phyloP scores from a whole-genome alignment of 2,113 vertebrate genomes.

The Saimiri boliviensis region DNA sequence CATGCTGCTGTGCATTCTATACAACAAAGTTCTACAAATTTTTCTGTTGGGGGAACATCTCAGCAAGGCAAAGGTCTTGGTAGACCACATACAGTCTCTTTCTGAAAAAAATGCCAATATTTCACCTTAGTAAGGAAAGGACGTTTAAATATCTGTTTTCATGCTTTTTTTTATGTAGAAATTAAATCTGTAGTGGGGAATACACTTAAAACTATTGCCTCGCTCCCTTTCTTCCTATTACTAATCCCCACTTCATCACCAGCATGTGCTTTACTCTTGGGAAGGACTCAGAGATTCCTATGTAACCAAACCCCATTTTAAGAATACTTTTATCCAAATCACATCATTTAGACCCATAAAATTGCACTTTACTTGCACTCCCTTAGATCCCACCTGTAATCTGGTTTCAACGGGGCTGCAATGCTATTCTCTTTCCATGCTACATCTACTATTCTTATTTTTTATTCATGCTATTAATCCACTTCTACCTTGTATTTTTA shows the following conservation, averaged over 20 bases:
- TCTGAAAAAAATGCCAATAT: neutral
- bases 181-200: neutral
- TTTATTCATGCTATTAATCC: conserved; percentile 48
- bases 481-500: conserved; percentile 23
- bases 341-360: neutral
- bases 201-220: neutral
- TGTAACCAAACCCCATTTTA: neutral
- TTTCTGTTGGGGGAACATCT: neutral
- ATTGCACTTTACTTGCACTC: neutral
- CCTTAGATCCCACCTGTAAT: neutral
- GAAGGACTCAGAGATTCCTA: neutral
- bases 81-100: neutral
- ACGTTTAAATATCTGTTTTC: neutral
- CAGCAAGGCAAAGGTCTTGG: neutral
- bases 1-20: neutral
- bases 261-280: neutral
- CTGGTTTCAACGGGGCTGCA: neutral
- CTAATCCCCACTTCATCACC: neutral
- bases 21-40: neutral
- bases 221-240: neutral
- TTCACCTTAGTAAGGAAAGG: neutral
- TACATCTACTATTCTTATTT: neutral
- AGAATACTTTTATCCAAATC: conserved; percentile 14
- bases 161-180: neutral
- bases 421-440: neutral